Conservation (phyloP, 2,113 vertebrate genomes). For the Potamarius usumacintae region DNA sequence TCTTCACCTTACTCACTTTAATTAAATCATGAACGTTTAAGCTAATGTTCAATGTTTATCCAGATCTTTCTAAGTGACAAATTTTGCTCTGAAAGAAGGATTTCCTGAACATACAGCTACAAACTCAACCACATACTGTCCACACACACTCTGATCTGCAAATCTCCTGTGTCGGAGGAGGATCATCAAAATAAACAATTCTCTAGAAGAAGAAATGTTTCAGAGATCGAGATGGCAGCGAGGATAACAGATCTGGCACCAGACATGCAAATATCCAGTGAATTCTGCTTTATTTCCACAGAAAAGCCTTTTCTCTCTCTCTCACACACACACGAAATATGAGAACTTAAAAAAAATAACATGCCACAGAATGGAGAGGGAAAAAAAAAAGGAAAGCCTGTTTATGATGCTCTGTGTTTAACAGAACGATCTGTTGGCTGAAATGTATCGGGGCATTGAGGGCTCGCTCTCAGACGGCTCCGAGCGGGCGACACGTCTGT, state of each 20-base stretch:
- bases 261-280: not conserved
- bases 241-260: not conserved
- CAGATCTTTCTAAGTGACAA: not conserved
- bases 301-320: not conserved
- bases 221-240: not conserved
- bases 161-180: not conserved
- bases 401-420: not conserved
- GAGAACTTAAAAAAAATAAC: not conserved
- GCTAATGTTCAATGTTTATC: no score
- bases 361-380: not conserved
- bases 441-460: conserved; percentile 8
- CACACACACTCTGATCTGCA: not conserved
- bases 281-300: not conserved
- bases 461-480: not conserved
- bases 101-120: not conserved
- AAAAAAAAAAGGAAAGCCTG: not conserved
- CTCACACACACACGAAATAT: not conserved
- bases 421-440: conserved; percentile 1
- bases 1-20: no score
- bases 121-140: not conserved
- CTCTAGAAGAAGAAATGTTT: not conserved
- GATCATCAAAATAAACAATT: not conserved
- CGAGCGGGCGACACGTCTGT: not conserved
- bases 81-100: not conserved
- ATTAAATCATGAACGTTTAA: no score